phyloP scores from a whole-genome alignment of 1,140 invertebrate species.

The Drosophila dunni region DNA sequence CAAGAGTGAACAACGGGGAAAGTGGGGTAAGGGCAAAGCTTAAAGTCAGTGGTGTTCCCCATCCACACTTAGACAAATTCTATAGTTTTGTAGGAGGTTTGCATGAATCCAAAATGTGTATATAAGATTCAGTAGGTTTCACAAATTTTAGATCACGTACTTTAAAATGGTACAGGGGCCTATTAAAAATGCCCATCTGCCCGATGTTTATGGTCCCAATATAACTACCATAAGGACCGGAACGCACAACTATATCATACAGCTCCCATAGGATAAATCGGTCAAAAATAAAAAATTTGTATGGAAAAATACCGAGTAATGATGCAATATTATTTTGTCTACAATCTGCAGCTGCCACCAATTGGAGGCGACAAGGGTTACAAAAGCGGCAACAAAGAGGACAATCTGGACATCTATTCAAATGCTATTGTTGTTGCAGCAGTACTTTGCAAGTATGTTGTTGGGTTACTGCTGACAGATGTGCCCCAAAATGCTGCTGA shows the following conservation, averaged over 20 bases:
- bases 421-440: background rate
- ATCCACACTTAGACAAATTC: conserved; percentile 9
- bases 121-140: background rate
- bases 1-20: conserved; percentile 32
- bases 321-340: too few relatives aligned
- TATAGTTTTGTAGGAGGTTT: background rate
- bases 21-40: background rate
- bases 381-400: conserved; percentile 37
- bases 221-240: too few relatives aligned
- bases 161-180: too few relatives aligned
- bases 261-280: too few relatives aligned
- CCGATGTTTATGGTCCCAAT: too few relatives aligned
- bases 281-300: too few relatives aligned
- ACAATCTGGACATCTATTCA: background rate
- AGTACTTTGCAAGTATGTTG: background rate
- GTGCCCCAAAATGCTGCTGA: conserved; percentile 32
- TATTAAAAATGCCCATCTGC: too few relatives aligned
- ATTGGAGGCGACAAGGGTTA: conserved; percentile 25
- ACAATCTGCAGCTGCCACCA: conserved; percentile 14
- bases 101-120: conserved; percentile 5
- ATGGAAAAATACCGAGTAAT: too few relatives aligned
- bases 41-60: background rate
- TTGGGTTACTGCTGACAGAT: conserved; percentile 18
- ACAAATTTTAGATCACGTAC: background rate
- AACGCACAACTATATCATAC: too few relatives aligned